Evolutionary conservation across 1,140 invertebrate species (phyloP), one percentile per base, ranked within the genome.

Genomic region (Achatina immaculata): DNA sequence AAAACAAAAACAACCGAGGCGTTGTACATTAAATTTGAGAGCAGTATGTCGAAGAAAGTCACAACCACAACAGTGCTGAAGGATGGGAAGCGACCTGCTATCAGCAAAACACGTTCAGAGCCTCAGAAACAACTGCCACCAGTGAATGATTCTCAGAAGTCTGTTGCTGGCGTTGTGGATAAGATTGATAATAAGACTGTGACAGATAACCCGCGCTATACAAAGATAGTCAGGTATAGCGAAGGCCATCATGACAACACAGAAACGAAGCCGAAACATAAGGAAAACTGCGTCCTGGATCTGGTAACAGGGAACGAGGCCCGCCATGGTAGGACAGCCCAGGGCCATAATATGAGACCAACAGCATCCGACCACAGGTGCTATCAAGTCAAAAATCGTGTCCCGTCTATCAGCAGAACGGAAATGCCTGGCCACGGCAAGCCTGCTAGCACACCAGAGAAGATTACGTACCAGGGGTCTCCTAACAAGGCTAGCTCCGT

Each of bases 1-100:
- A 78, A 78, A 43, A 66, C 62, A 21, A 78, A 78, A 48, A 78
- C 76, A 31, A 68, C 76, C n/a, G 76, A 78, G 31, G n/a, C 74
- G 7, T 28, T 78, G 19, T 78, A 68, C 42, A 68, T 78, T 28
- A 78, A 78, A 48, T 78, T 78, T 69, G 65, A 78, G 43, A 78
- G 58, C n/a, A 78, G 62, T 36, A 31, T 78, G 38, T 78, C 76
- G 0, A 78, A 78, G 65, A 78, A 78, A 48, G n/a, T 78, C 0
- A 78, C 76, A 0, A 68, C 76, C 0, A 78, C 76, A 24, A 68
- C 51, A 19, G 42, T 68, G 2, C 3, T 74, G 0, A 78, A 78
- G 45, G 76, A 78, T 34, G 74, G 34, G 1, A 45, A 28, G 14
- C 48, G 51, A 28, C 68, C 36, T 9, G 16, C 6, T 28, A 69